Base-by-base conservation (phyloP, 2,797 vertebrate genomes). In the Columba guinea region DNA sequence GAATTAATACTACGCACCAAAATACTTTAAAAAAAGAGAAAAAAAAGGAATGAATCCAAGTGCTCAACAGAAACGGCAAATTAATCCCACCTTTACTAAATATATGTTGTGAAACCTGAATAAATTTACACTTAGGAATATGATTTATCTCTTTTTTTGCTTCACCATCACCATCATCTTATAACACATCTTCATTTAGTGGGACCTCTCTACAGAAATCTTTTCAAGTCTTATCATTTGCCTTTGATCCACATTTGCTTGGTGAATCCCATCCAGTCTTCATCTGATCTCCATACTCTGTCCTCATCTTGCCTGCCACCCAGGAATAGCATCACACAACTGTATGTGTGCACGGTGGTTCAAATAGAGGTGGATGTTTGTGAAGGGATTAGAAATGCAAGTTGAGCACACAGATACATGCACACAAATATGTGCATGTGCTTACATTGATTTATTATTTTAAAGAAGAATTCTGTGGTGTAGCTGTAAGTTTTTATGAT, bases 401-500 rank as follows among this genome's bases (percentile, higher is more conserved):
- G 28, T n/a, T 83, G 78, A 84, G 18, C 21, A 53, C 22, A 9
- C 11, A 70, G 16, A 4, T 64, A 46, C 1, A 0, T 53, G 60
- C 37, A 78, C 12, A 67, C 5, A 65, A 80, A 79, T 68, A 63
- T 4, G 2, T 52, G 39, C 15, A 39, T 17, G 37, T 35, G 8
- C 8, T 92, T 76, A 63, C 3, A 32, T 82, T 89, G 30, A 53
- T 73, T 46, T 86, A 46, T 21, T 90, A 15, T 51, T 87, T 73
- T 76, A 65, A 84, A 84, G 28, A 79, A 80, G 26, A 92, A 64
- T 30, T 74, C 27, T 67, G 10, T 85, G 48, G 23, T 83, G 75
- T 84, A 71, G n/a, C 35, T 63, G 23, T 73, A 86, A 84, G 24
- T 24, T 88, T 93, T 89, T 84, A 70, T 51, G 39, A 90, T 94